Base-by-base conservation (phyloP, 2,888 invertebrate genomes). In the Anodontia alba region DNA sequence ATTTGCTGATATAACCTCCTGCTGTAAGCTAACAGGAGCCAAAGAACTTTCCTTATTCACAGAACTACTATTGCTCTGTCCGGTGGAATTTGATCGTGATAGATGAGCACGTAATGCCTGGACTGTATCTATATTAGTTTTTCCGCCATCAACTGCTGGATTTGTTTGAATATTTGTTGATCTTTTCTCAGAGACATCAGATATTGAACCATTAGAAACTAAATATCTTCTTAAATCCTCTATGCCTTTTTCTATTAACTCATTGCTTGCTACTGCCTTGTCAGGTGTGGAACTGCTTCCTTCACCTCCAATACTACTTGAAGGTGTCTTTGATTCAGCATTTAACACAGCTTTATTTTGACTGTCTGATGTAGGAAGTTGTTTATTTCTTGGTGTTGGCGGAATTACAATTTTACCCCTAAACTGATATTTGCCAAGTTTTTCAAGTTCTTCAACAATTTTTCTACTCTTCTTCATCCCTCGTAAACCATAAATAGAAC, bases 401-500 rank as follows among this genome's bases (percentile, higher is more conserved):
- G 77, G 81, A 17, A 81, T 72, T 7, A 26, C 8, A 10, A 70
- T 29, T 81, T 84, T 82, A 38, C 87, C 87, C 12, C 26, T n/a
- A 54, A 87, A 82, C 23, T 33, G 57, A 29, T 72, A 31, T 20
- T 71, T 73, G 5, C 84, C 83, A 20, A 42, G 46, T 31, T 42
- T 73, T 46, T 81, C 73, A 17, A 89, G 72, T 7, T 74, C 81
- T 36, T 84, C 85, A 12, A 85, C 81, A 38, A 78, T 79, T 66
- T 85, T 82, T 38, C 81, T 79, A 5, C 80, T 84, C 54, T 80
- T 86, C 54, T 88, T 89, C 31, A 87, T 86, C 31, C 88, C 89
- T 71, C 82, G 78, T 26, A 89, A 67, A 0, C 87, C 88, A 79
- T 87, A 89, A 49, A 79, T 83, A 0, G 87, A 83, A 12, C 76